Evolutionary conservation across 2,888 invertebrate genomes (phyloP).

Genomic region (Coelogynopora nodosa): DNA sequence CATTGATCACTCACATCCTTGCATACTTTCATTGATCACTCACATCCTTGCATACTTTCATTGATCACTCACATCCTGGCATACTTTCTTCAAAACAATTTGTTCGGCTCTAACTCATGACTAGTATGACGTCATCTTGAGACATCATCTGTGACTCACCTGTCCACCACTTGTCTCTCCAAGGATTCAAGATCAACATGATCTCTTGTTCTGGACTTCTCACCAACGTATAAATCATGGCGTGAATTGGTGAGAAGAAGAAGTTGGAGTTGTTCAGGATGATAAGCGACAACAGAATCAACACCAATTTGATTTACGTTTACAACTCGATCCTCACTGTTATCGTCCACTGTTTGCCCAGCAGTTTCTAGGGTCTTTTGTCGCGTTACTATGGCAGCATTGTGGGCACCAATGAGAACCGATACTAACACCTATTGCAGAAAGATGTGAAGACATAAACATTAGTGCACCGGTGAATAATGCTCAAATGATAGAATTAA

Average conservation of each 20-base stretch:
- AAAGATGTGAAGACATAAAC: too few relatives aligned
- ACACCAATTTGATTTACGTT: neutral
- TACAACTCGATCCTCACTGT: neutral
- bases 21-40: too few relatives aligned
- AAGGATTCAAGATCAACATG: neutral
- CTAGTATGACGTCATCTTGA: too few relatives aligned
- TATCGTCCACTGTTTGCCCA: neutral
- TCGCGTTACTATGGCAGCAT: neutral
- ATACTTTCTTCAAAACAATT: too few relatives aligned
- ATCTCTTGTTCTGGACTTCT: neutral
- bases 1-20: too few relatives aligned
- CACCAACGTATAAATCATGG: neutral
- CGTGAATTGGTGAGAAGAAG: neutral
- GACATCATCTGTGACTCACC: too few relatives aligned
- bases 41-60: too few relatives aligned
- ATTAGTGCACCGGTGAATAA: too few relatives aligned
- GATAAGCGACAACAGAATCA: neutral
- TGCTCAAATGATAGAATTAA: too few relatives aligned
- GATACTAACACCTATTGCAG: neutral
- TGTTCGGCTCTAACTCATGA: too few relatives aligned
- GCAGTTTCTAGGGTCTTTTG: neutral
- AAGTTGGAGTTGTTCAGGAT: neutral
- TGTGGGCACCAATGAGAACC: neutral
- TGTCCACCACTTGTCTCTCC: constrained; percentile 4
- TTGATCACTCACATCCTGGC: too few relatives aligned